Evolutionary conservation across 1,140 invertebrate genomes (phyloP).

Genomic region (Anthonomus grandis): DNA sequence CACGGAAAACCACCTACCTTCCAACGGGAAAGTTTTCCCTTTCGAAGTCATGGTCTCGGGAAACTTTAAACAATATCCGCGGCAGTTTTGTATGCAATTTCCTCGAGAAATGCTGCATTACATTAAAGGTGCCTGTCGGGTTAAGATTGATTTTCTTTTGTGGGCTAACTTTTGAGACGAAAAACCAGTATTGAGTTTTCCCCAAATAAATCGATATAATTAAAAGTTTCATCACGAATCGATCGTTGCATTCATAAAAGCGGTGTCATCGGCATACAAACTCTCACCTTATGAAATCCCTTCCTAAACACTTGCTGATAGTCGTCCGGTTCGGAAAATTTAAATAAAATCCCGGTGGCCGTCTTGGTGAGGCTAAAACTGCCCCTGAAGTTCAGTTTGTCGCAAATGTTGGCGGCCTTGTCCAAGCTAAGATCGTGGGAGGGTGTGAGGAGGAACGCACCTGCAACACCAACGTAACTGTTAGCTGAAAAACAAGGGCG

Average conservation of each 20-base stretch:
- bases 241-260: too few relatives aligned
- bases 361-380: slow-evolving; percentile 81
- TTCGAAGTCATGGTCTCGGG: slow-evolving; percentile 18
- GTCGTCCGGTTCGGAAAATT: slow-evolving; percentile 79
- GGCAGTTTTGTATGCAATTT: slow-evolving; percentile 14
- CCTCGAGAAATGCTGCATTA: too few relatives aligned
- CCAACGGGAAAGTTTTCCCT: slow-evolving; percentile 10
- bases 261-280: too few relatives aligned
- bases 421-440: slow-evolving; percentile 80
- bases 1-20: slow-evolving; percentile 24
- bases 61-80: slow-evolving; percentile 26
- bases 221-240: too few relatives aligned
- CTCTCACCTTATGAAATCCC: slow-evolving; percentile 81
- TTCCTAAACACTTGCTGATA: slow-evolving; percentile 82
- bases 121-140: neutral
- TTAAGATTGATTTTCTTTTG: slow-evolving; percentile 4
- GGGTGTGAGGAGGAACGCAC: slow-evolving; percentile 78
- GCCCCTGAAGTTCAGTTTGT: slow-evolving; percentile 82
- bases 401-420: slow-evolving; percentile 78
- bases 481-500: slow-evolving; percentile 21
- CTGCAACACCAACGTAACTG: slow-evolving; percentile 38
- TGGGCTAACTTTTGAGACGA: neutral
- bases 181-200: too few relatives aligned
- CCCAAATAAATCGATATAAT: too few relatives aligned
- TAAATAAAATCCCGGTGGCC: slow-evolving; percentile 82